Conservation (phyloP, 1,140 invertebrate species). For the Pogonognathellus flavescens region DNA sequence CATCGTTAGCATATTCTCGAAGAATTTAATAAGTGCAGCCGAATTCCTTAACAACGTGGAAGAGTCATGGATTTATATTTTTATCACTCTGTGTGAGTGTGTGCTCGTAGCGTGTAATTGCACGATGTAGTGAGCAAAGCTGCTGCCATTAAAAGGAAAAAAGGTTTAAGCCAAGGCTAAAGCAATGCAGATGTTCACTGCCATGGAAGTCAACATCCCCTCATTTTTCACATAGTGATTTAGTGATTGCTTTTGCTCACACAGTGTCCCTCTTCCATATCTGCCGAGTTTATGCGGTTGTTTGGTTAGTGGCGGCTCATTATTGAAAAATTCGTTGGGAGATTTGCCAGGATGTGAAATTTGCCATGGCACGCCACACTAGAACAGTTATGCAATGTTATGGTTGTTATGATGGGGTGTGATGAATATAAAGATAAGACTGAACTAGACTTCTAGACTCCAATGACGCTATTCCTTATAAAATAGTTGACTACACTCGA, state of each 20-base stretch:
- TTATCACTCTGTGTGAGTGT: not conserved
- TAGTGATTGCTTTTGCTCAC: conserved; percentile 37
- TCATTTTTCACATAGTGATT: conserved; percentile 50
- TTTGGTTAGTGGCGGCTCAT: conserved; percentile 47
- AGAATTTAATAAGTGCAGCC: no score
- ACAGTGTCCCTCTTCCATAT: conserved; percentile 19
- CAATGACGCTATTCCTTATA: not conserved
- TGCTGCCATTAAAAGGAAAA: conserved; percentile 33
- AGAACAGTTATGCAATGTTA: conserved; percentile 45
- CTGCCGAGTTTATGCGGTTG: conserved; percentile 20
- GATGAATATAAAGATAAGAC: conserved; percentile 42
- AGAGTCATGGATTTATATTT: not conserved
- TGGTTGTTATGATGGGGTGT: conserved; percentile 48
- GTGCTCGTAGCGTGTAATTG: not conserved
- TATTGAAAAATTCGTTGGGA: conserved; percentile 49
- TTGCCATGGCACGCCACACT: conserved; percentile 42
- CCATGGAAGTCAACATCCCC: conserved; percentile 31
- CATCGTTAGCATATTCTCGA: no score
- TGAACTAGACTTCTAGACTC: conserved; percentile 24
- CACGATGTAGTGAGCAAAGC: not conserved
- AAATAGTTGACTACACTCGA: conserved; percentile 11
- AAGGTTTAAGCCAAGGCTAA: conserved; percentile 18
- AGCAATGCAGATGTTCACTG: conserved; percentile 45
- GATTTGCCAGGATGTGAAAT: conserved; percentile 49
- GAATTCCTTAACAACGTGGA: not conserved